Base-by-base conservation (phyloP, 1,140 invertebrate species). In the Palaemon carinicauda region DNA sequence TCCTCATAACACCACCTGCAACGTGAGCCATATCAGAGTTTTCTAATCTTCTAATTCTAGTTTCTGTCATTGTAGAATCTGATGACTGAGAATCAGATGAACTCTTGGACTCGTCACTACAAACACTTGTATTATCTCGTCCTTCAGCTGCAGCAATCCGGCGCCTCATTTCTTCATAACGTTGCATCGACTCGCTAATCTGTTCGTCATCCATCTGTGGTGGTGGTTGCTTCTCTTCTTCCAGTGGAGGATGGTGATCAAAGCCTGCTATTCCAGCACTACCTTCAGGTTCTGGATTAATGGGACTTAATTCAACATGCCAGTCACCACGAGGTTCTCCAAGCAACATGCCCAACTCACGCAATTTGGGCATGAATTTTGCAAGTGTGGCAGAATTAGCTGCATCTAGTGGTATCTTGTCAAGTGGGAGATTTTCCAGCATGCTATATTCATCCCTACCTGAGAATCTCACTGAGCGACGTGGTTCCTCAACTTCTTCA, bases 181-280 rank as follows among this genome's bases (percentile, higher is more conserved):
- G 81, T 33, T 87, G 82, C 80, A 89, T 87, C 2, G 88, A 89
- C 54, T 89, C 88, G 9, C 77, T 84, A 41, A 89, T 89, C 24
- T 89, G 88, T n/a, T 89, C 88, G 41, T 89, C 88, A 71, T 89
- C 88, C 88, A 89, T 82, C 21, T 87, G 85, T 41, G 84, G 84
- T 21, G 84, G 77, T 24, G 74, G 84, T 31, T 74, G 87, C n/a
- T 84, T 82, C 10, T 84, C 74, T 19, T 80, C 54, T 5, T 81
- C 80, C 52, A 85, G 75, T n/a, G 24, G 52, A 60, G 51, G 41
- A 7, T 41, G 19, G 5, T 17, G 27, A 4, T 81, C 77, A 31
- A 31, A 29, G 19, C 69, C 41, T 19, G 31, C 41, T 9, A 54
- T 19, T 17, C 50, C 73, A 24, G 52, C 69, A 0, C 79, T 71